phyloP scores from a whole-genome alignment of 2,888 invertebrate species.

The Cephus rjabovi region DNA sequence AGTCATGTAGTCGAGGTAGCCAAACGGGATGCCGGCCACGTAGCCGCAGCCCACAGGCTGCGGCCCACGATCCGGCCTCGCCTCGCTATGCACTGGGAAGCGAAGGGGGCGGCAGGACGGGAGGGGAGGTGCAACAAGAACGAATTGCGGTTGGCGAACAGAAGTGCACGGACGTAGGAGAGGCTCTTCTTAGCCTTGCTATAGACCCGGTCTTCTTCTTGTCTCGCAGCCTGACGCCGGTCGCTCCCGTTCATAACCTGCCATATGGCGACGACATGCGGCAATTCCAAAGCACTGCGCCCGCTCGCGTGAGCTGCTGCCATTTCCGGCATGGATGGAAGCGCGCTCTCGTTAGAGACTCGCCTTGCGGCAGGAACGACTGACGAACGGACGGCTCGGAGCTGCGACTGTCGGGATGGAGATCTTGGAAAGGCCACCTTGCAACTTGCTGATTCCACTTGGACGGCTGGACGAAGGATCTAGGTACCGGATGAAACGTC shows the following conservation, averaged over 20 bases:
- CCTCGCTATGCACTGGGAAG: neutral
- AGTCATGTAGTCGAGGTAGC: conserved; percentile 37
- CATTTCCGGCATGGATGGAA: neutral
- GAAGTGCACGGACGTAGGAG: neutral
- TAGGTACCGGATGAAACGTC: neutral
- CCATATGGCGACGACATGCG: conserved; percentile 37
- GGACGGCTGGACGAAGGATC: neutral
- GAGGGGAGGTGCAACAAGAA: neutral
- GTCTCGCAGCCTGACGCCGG: neutral
- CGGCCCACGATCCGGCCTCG: conserved; percentile 17
- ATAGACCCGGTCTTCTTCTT: neutral
- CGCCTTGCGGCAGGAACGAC: neutral
- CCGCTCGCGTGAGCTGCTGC: neutral
- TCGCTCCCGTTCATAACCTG: conserved; percentile 7
- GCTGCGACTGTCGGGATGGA: neutral
- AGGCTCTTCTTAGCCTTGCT: neutral
- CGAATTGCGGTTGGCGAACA: neutral
- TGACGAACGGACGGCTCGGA: no score
- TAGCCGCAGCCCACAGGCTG: conserved; percentile 13
- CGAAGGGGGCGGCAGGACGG: neutral
- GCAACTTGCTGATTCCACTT: neutral
- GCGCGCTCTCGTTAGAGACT: neutral
- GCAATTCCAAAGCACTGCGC: conserved; percentile 26
- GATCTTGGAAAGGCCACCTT: neutral
- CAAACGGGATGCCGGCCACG: conserved; percentile 43